Base-by-base conservation (phyloP, 2,888 invertebrate genomes). In the Strigamia transsilvanica region DNA sequence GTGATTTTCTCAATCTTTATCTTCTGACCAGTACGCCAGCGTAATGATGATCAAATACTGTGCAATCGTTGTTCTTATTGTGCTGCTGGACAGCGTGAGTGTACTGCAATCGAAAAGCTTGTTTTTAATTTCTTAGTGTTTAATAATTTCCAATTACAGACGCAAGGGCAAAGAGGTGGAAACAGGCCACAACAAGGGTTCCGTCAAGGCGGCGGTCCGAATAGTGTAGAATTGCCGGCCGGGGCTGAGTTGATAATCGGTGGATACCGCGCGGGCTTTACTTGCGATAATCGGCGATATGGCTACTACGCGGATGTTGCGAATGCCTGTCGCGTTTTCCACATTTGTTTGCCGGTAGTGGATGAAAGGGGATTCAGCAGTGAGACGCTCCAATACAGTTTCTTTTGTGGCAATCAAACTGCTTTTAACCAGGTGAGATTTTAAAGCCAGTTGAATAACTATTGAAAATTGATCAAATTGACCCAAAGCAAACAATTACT, bases 321-420 rank as follows among this genome's bases (percentile, higher is more conserved):
- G 27, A 83, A 83, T 73, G 80, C 41, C n/a, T 84, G 84, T 46
- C 81, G 78, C 1, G 80, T 84, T 15, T 84, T 84, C 77, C 84
- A 84, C 32, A 81, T 84, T 18, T 84, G 84, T 66, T 51, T 82
- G 77, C 84, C 84, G 2, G 82, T 82, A 23, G 79, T 79, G n/a
- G 83, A 83, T 23, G 83, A 83, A 56, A 66, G 21, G 10, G 83
- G 84, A 82, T 82, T 80, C 18, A 82, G 81, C 13, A 80, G 79
- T 4, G 13, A 82, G 13, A 82, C 80, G 41, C 80, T 82, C 27
- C 83, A 83, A 41, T 84, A 81, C 80, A 82, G 82, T 21, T 84
- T 84, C 82, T 80, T 84, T 38, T 84, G 84, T 34, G 84, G 84
- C 21, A 84, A 84, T 27, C 84, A 84, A 46, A 84, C 84, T 32